Percentiles rank a stretch among this genome's conserved stretches.
Conservation (phyloP, 2,797 vertebrate species). For the Hemibagrus guttatus region DNA sequence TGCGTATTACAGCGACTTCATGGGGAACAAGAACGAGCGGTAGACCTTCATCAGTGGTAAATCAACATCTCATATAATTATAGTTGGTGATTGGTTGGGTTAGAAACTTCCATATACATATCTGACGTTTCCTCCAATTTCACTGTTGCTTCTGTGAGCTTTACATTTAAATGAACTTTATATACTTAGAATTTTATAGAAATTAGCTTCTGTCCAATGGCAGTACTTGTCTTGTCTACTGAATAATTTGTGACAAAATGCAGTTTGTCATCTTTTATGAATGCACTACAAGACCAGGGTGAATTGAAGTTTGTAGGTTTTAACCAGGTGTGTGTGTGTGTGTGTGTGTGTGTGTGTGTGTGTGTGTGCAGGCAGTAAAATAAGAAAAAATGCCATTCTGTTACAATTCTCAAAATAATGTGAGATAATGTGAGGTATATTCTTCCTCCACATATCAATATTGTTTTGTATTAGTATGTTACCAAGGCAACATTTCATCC, state of each 20-base stretch:
- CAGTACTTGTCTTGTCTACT: background rate
- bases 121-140: background rate
- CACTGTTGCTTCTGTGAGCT: background rate
- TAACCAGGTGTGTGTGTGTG: background rate
- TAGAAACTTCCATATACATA: background rate
- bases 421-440: background rate
- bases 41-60: conserved; percentile 45
- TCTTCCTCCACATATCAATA: background rate
- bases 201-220: background rate
- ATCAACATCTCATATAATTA: conserved; percentile 22
- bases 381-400: background rate
- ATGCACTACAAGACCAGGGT: background rate
- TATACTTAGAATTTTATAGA: background rate
- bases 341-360: background rate
- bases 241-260: background rate
- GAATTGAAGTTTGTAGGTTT: background rate
- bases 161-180: background rate
- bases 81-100: background rate
- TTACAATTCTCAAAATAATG: background rate
- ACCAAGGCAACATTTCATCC: conserved; percentile 14
- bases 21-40: conserved; percentile 34
- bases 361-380: background rate
- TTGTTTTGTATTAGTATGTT: background rate
- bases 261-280: background rate
- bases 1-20: conserved; percentile 23